Percentiles rank a stretch among this genome's conserved stretches.
These are phyloP conservation scores for Molossus molossus DNA, from an alignment of 2,797 vertebrate genomes.

Conservation along the genomic window DNA sequence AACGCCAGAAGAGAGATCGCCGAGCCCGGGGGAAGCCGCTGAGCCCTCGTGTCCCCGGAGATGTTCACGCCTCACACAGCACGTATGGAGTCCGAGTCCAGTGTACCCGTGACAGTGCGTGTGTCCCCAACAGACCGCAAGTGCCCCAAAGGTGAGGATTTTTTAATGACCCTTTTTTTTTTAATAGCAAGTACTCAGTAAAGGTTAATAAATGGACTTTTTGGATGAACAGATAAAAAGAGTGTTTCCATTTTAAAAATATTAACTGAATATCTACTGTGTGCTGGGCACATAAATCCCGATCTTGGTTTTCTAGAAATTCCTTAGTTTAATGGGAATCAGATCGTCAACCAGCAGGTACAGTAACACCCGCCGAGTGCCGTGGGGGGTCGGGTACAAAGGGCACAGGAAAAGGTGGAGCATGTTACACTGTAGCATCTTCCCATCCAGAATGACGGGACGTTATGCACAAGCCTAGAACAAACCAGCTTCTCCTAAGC, in stretches of 20 bases:
- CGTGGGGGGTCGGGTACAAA: neutral
- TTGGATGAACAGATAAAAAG: conserved; percentile 5
- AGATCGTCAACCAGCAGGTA: neutral
- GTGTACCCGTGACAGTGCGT: neutral
- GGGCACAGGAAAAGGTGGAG: neutral
- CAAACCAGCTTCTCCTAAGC: neutral
- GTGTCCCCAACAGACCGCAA: neutral
- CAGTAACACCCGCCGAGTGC: neutral
- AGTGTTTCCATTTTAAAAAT: conserved; percentile 10
- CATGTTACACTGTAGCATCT: neutral
- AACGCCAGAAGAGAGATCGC: neutral
- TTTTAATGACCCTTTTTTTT: neutral
- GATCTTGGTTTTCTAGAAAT: conserved; percentile 6
- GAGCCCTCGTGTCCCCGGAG: neutral
- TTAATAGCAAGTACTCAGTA: neutral
- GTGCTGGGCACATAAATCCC: neutral
- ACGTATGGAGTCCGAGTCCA: neutral
- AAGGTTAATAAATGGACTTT: neutral
- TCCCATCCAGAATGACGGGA: neutral
- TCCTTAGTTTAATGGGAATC: neutral
- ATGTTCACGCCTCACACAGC: neutral
- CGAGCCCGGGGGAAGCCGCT: neutral
- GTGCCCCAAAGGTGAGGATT: neutral
- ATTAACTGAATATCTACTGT: neutral
- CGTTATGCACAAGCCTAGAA: neutral